Evolutionary conservation across 1,140 invertebrate species (phyloP), one percentile per base, ranked within the genome.

Genomic region (Charaxes varanes): DNA sequence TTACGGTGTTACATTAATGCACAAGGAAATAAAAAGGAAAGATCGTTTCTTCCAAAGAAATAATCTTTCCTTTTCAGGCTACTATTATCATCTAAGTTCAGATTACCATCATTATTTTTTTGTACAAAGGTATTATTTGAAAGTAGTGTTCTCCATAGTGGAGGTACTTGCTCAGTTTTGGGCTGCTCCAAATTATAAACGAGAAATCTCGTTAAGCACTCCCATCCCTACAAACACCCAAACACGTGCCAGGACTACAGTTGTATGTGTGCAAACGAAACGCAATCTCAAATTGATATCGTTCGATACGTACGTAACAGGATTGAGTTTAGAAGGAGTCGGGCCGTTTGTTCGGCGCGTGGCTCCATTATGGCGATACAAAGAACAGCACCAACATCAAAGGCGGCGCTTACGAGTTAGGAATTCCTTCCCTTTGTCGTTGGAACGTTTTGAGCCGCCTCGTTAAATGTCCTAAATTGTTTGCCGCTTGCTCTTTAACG

Each of bases 341-440:
- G 69, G 59, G 58, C 68, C 53, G 58, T 73, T 73, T 68, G 70
- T 68, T 48, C 41, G 49, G 51, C 56, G 60, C 67, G 67, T 71
- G 67, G 73, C 65, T 69, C 68, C 62, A 72, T 70, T 73, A 69
- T 57, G 33, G 21, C 60, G 48, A 62, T 64, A 72, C 62, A 73
- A 69, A 67, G 52, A 49, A 49, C 36, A 53, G 44, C 50, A 45
- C 37, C 14, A 47, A 53, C 50, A 49, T 62, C 55, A 62, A 59
- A 59, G 44, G 42, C 38, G 50, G 46, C 44, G 41, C 50, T 54
- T 45, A 45, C 41, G 50, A 53, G 40, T 53, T 43, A 53, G 50
- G 50, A 53, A 50, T 52, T 49, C 44, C 36, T 50, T 43, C 46
- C 40, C 41, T 55, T 58, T 53, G 44, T 64, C 42, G 36, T 13